A percentile compares a stretch with the other conserved stretches of the same genome.
phyloP scores from a whole-genome alignment of 2,888 invertebrate species.

The Pseudoips prasinana region DNA sequence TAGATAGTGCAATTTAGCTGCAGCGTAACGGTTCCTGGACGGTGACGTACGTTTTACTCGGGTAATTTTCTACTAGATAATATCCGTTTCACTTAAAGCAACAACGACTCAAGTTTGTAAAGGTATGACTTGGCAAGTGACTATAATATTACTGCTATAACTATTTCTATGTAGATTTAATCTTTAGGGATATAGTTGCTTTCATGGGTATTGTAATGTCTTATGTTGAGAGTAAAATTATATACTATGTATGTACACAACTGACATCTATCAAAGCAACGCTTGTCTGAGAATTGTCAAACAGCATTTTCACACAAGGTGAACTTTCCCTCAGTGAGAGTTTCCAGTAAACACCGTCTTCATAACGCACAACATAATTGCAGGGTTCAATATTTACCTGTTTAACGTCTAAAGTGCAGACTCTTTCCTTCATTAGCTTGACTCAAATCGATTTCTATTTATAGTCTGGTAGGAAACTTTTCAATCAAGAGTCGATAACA shows the following conservation, averaged over 20 bases:
- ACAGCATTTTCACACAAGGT: slow-evolving; percentile 39
- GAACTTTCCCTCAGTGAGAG: slow-evolving; percentile 70
- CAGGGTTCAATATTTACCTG: slow-evolving; percentile 44
- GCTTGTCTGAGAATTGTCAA: slow-evolving; percentile 30
- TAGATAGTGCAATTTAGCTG: slow-evolving; percentile 50
- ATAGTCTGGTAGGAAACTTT: slow-evolving; percentile 31
- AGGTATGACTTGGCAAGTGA: no score
- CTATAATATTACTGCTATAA: slow-evolving; percentile 2
- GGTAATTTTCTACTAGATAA: slow-evolving; percentile 24
- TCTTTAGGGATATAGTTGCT: slow-evolving; percentile 12
- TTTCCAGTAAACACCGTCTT: slow-evolving; percentile 47
- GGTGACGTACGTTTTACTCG: slow-evolving; percentile 31
- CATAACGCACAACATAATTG: slow-evolving; percentile 38
- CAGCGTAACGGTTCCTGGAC: slow-evolving; percentile 41
- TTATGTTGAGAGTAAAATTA: slow-evolving; percentile 17
- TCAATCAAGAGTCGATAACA: no score
- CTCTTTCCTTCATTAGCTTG: slow-evolving; percentile 29
- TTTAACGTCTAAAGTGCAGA: slow-evolving; percentile 43
- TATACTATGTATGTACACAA: slow-evolving; percentile 10
- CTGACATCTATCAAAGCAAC: slow-evolving; percentile 23
- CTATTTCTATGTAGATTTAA: no score
- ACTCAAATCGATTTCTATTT: slow-evolving; percentile 45
- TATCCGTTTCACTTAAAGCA: slow-evolving; percentile 7
- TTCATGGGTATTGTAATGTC: no score
- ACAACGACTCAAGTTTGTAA: no score